Evolutionary conservation across 1,140 invertebrate species (phyloP), one percentile per base, ranked within the genome.

Genomic region (Drosophila mayri): DNA sequence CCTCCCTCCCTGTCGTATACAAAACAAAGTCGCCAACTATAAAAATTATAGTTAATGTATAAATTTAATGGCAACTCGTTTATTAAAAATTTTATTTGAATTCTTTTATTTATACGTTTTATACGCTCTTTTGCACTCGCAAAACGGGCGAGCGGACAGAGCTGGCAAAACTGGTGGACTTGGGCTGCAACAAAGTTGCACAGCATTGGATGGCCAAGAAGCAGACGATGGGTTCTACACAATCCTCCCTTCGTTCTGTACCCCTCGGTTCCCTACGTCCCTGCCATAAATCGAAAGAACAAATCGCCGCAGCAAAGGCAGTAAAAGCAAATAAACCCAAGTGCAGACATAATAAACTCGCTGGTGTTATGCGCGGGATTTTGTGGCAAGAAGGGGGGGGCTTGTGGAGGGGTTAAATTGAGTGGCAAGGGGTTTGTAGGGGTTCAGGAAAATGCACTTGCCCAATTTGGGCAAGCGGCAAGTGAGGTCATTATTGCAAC

Each of bases 1-100:
- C n/a, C 25, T 11, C 47, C 16, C n/a, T 18, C 2, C 16, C 22
- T 46, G 67, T 88, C 76, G 79, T 87, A 87, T 87, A 87, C 84
- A 87, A 90, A 90, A 90, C 86, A 90, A 90, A 90, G 81, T 90
- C 86, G 86, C 81, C 81, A 84, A 91, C 79, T 91, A 91, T 91
- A 91, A 91, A 91, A 91, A 91, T 91, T 91, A 91, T 91, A 91
- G 90, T 91, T 91, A 91, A 91, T 91, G 90, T 91, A 91, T 91
- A 91, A 91, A 91, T 91, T 91, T 91, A 91, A 91, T 91, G 90
- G 85, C 90, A 83, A 91, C 90, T 91, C 90, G 90, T 91, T 91
- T 91, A 91, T 91, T 91, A 91, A 91, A 91, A 91, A 91, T 91
- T 91, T 91, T 91, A 91, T 91, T 91, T 91, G 90, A 90, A 90